These are phyloP conservation scores for Syngnathus acus DNA, from an alignment of 2,797 vertebrate genomes.

Conservation along the genomic window DNA sequence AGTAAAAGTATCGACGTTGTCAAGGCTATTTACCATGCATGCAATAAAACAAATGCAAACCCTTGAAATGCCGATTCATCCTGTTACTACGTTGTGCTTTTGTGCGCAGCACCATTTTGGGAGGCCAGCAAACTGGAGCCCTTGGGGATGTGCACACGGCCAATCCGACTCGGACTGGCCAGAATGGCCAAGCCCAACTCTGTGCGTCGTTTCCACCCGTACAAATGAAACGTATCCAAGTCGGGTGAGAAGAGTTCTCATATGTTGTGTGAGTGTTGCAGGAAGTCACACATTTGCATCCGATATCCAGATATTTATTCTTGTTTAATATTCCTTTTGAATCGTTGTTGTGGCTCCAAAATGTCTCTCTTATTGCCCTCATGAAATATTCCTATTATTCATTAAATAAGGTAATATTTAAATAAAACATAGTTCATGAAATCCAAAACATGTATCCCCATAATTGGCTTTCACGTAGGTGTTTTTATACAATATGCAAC, in stretches of 20 bases:
- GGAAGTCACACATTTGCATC: neutral
- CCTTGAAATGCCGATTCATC: neutral
- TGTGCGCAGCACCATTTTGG: conserved; percentile 61
- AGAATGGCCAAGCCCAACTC: conserved; percentile 77
- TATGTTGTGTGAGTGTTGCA: neutral
- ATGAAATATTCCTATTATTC: neutral
- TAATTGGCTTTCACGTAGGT: conserved; percentile 8
- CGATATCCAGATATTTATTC: neutral
- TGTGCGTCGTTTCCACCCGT: conserved; percentile 72
- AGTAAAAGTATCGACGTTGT: neutral
- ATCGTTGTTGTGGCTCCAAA: neutral
- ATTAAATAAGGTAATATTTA: neutral
- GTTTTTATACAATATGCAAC: conserved; percentile 11
- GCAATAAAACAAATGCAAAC: neutral
- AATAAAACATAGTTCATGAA: neutral
- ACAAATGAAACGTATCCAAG: conserved; percentile 53
- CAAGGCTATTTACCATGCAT: neutral
- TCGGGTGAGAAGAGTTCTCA: neutral
- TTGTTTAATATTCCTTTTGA: neutral
- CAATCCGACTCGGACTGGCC: conserved; percentile 85
- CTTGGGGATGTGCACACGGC: conserved; percentile 80
- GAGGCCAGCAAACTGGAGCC: conserved; percentile 73
- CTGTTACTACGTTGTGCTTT: conserved; percentile 10
- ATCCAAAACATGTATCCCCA: neutral
- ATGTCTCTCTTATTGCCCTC: neutral